Evolutionary conservation across 2,113 vertebrate genomes (phyloP).

Genomic region (Camelus dromedarius): DNA sequence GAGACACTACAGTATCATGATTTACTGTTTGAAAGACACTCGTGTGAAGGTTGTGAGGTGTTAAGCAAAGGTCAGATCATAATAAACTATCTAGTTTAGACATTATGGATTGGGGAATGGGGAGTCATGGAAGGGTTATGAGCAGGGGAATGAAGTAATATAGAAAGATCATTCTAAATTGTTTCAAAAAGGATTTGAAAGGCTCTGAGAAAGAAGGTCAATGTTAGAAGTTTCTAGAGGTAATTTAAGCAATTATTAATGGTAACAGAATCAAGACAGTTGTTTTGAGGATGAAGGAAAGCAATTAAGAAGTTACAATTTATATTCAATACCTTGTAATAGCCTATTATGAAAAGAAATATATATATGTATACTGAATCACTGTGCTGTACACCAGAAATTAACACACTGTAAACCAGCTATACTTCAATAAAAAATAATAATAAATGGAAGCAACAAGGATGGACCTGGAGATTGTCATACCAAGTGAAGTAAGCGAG

Average conservation of each 20-base stretch:
- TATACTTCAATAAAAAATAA: no score
- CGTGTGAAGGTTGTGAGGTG: neutral
- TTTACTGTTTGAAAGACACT: neutral
- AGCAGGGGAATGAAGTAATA: neutral
- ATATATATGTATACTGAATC: no score
- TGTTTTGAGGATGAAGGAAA: neutral
- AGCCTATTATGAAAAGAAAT: no score
- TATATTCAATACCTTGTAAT: neutral
- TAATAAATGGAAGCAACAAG: no score
- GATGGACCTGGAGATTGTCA: no score
- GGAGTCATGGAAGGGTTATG: neutral
- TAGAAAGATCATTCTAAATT: slow-evolving; percentile 32
- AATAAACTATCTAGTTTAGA: neutral
- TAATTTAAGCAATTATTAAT: slow-evolving; percentile 23
- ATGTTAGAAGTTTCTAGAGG: neutral
- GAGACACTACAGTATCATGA: neutral
- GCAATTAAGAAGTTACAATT: slow-evolving; percentile 7
- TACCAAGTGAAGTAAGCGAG: no score
- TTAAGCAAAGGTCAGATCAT: neutral
- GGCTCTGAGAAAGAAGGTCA: neutral
- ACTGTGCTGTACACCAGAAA: no score
- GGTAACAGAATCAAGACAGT: neutral
- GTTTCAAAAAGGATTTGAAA: neutral
- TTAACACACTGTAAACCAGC: no score
- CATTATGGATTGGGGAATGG: neutral